Evolutionary conservation across 1,140 invertebrate genomes (phyloP).

Genomic region (Probaryconus sp.): DNA sequence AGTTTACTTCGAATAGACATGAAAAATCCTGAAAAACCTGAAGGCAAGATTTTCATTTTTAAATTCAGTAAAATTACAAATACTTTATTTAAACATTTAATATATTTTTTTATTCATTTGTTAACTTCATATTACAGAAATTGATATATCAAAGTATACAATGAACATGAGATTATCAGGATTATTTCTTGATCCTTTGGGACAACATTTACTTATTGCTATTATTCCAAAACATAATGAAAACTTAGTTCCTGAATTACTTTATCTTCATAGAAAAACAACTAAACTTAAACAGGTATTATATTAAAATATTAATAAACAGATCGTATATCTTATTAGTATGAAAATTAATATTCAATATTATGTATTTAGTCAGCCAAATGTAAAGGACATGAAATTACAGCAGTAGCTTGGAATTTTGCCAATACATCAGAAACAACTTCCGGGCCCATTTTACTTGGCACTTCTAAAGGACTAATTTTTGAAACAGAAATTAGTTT

Average conservation of each 20-base stretch:
- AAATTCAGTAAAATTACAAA: slow-evolving; percentile 6
- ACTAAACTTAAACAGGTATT: slow-evolving; percentile 83
- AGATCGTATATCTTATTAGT: too few relatives aligned
- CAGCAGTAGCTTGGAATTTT: slow-evolving; percentile 93
- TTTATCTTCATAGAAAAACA: slow-evolving; percentile 85
- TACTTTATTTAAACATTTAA: slow-evolving; percentile 6
- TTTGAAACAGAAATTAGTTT: slow-evolving; percentile 92
- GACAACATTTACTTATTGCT: slow-evolving; percentile 89
- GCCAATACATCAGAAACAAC: slow-evolving; percentile 84
- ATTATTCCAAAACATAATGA: slow-evolving; percentile 83
- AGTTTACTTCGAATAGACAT: slow-evolving; percentile 90
- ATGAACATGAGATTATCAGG: slow-evolving; percentile 82
- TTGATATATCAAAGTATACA: slow-evolving; percentile 81
- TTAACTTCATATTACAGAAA: slow-evolving; percentile 76
- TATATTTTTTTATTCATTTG: slow-evolving; percentile 52
- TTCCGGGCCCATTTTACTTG: slow-evolving; percentile 90
- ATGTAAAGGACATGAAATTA: slow-evolving; percentile 90
- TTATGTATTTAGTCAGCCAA: slow-evolving; percentile 77
- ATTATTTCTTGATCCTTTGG: slow-evolving; percentile 92
- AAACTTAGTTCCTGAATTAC: slow-evolving; percentile 83
- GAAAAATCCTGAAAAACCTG: slow-evolving; percentile 85
- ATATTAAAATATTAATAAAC: too few relatives aligned
- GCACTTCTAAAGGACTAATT: slow-evolving; percentile 93
- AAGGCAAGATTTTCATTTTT: slow-evolving; percentile 80
- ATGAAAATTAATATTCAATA: slow-evolving; percentile 27